Percentiles rank a stretch among this genome's conserved stretches.
Evolutionary conservation across 2,797 vertebrate species (phyloP).

Genomic region (Etheostoma nigrum): DNA sequence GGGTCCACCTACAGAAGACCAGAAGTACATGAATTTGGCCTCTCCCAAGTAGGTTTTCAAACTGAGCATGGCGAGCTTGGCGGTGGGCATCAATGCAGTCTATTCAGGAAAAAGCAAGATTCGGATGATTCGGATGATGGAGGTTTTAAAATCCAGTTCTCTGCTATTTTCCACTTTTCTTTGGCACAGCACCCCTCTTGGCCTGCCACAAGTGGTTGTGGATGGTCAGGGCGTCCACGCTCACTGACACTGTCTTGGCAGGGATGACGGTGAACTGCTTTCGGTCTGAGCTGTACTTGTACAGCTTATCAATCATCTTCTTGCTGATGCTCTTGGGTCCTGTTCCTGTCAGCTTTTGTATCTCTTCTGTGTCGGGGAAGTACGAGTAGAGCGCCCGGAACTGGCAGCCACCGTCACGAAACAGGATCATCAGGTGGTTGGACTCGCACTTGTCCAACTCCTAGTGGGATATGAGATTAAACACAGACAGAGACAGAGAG

Average conservation of each 20-base stretch:
- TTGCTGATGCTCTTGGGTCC: conserved; percentile 96
- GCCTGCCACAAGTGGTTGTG: conserved; percentile 97
- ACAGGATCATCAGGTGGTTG: conserved; percentile 98
- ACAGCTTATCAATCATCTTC: conserved; percentile 99
- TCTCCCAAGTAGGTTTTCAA: conserved; percentile 33
- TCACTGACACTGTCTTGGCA: conserved; percentile 97
- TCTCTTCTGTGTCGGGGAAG: conserved; percentile 95
- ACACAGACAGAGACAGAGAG: background rate
- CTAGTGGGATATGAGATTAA: conserved; percentile 71
- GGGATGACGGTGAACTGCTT: conserved; percentile 97
- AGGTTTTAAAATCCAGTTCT: background rate
- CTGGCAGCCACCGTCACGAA: conserved; percentile 96
- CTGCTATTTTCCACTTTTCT: conserved; percentile 92
- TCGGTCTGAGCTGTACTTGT: conserved; percentile 97
- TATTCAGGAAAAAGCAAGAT: conserved; percentile 64
- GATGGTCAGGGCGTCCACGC: conserved; percentile 96
- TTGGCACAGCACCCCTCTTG: conserved; percentile 91
- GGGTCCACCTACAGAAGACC: conserved; percentile 60
- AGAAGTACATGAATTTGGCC: conserved; percentile 17
- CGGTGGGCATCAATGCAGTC: conserved; percentile 56
- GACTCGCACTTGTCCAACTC: conserved; percentile 96
- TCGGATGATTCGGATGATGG: conserved; percentile 40
- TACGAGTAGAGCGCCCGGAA: conserved; percentile 96
- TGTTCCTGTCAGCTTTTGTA: conserved; percentile 94
- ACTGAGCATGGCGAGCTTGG: conserved; percentile 46